These are phyloP conservation scores for Phrynocephalus guinanensis DNA, from an alignment of 2,797 vertebrate species.

Conservation along the genomic window DNA sequence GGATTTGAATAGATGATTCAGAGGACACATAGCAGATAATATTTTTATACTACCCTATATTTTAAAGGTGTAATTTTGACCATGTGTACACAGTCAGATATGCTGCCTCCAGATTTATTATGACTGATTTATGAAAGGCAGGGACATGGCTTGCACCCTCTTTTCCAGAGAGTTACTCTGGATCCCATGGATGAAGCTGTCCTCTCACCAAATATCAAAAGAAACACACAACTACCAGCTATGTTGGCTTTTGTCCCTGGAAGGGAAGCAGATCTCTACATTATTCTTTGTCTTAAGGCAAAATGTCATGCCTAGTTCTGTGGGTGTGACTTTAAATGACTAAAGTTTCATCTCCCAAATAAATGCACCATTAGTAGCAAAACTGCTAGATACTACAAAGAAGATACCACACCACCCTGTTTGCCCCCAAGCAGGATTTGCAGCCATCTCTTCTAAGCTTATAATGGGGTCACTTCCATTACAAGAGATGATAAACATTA, in stretches of 20 bases:
- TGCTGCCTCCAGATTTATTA: background rate
- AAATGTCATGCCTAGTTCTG: background rate
- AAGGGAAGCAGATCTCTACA: background rate
- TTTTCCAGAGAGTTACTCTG: background rate
- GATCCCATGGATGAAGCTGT: background rate
- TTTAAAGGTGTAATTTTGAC: background rate
- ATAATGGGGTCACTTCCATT: background rate
- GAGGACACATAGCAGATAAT: background rate
- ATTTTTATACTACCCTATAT: background rate
- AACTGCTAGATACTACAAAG: background rate
- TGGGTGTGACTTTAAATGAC: background rate
- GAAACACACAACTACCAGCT: background rate
- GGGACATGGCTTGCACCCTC: background rate
- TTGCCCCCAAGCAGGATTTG: background rate
- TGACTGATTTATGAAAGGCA: background rate
- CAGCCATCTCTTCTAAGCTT: background rate
- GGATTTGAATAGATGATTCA: constrained; percentile 4
- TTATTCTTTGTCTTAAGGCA: background rate
- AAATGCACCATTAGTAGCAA: background rate
- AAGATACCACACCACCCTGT: background rate
- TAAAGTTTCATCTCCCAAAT: too few species aligned
- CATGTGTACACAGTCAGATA: background rate
- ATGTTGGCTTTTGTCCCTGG: background rate
- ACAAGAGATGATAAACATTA: background rate
- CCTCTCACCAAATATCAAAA: background rate